These are phyloP conservation scores for Alloscopus bannaensis DNA, from an alignment of 2,888 invertebrate genomes.

Conservation along the genomic window DNA sequence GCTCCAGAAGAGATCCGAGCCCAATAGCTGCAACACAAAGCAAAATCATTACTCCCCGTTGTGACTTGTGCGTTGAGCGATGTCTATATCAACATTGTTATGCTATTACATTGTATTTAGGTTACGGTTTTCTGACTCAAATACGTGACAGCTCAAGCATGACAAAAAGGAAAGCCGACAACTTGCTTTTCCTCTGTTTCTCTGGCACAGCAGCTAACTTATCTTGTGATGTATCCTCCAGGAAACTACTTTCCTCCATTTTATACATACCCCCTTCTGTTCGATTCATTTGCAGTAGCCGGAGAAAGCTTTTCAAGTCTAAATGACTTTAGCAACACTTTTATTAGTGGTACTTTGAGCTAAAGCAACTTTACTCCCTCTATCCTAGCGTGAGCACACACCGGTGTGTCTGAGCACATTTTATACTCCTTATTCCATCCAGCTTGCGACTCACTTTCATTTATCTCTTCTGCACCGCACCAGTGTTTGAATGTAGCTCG, in stretches of 20 bases:
- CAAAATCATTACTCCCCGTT: too few relatives aligned
- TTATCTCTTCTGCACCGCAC: too few relatives aligned
- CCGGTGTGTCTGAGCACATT: background rate
- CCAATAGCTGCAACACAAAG: too few relatives aligned
- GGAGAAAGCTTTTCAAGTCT: constrained; percentile 41
- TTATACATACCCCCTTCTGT: constrained; percentile 25
- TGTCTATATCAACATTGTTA: background rate
- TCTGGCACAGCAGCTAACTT: background rate
- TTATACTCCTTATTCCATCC: background rate
- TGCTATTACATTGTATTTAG: background rate
- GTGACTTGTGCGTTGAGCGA: too few relatives aligned
- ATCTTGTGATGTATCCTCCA: background rate
- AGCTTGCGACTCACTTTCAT: constrained; percentile 14
- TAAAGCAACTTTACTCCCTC: constrained; percentile 22
- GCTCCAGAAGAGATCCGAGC: too few relatives aligned
- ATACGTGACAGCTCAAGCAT: too few relatives aligned
- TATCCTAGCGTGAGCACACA: too few relatives aligned
- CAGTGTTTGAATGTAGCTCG: too few relatives aligned
- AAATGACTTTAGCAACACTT: constrained; percentile 52
- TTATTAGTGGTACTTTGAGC: constrained; percentile 37
- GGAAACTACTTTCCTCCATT: background rate
- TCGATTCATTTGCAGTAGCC: constrained; percentile 46
- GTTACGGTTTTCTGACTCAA: background rate
- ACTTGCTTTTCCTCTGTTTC: background rate
- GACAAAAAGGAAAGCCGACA: too few relatives aligned